These are phyloP conservation scores for Urocyon cinereoargenteus DNA, from an alignment of 2,797 vertebrate species.

Conservation along the genomic window DNA sequence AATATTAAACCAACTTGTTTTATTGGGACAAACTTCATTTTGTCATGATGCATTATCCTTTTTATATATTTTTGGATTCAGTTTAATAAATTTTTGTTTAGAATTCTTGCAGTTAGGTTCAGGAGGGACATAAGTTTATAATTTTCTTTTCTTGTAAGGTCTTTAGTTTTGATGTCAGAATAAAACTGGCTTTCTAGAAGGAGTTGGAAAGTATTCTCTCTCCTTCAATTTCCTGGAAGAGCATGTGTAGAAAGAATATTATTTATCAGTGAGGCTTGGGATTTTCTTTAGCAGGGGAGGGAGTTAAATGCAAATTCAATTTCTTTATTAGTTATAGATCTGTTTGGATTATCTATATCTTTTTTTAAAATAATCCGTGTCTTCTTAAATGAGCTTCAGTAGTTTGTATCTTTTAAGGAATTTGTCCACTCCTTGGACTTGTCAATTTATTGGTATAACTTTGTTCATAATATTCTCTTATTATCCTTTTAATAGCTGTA, in stretches of 20 bases:
- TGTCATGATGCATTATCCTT: not conserved
- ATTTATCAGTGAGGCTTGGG: not conserved
- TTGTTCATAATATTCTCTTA: not conserved
- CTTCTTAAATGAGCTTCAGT: not conserved
- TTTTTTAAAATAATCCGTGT: not conserved
- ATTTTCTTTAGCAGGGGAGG: not conserved
- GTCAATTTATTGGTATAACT: not conserved
- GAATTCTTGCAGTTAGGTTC: not conserved
- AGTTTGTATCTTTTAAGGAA: not conserved
- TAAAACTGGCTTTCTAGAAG: not conserved
- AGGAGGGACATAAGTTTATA: not conserved
- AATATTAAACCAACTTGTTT: conserved; percentile 1
- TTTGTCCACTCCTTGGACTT: not conserved
- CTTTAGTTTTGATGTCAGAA: not conserved
- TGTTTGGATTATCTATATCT: not conserved
- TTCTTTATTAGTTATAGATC: not conserved
- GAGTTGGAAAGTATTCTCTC: not conserved
- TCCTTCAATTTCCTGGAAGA: not conserved
- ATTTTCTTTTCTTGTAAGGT: not conserved
- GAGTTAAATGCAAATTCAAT: not conserved
- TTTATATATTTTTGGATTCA: not conserved
- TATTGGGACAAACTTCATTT: not conserved
- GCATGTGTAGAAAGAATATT: not conserved
- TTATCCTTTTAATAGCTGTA: not conserved
- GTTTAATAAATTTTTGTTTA: not conserved